Evolutionary conservation across 1,140 invertebrate species (phyloP).

Genomic region (Acromyrmex echinatior): DNA sequence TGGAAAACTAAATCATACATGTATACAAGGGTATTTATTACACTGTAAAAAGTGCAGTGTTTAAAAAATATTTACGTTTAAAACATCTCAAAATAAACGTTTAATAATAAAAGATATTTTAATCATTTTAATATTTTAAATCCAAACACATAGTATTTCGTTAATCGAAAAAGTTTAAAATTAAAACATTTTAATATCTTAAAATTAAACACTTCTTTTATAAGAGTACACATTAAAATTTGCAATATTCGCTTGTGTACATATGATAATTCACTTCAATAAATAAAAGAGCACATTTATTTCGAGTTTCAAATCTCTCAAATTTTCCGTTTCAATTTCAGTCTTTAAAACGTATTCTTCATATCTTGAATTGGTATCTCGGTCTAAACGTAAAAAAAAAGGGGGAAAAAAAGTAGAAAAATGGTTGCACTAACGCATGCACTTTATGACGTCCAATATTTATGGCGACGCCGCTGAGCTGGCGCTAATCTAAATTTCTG

Average conservation of each 20-base stretch:
- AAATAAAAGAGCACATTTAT: neutral
- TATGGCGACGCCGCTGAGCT: slow-evolving; percentile 18
- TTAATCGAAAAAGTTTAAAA: no score
- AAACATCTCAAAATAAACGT: no score
- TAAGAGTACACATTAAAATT: no score
- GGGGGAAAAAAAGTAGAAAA: neutral
- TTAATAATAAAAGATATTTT: no score
- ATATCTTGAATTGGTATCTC: neutral
- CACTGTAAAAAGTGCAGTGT: no score
- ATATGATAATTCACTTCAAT: neutral
- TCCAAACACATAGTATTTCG: no score
- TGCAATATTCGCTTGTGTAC: neutral
- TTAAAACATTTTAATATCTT: no score
- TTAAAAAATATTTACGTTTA: no score
- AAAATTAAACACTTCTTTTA: no score
- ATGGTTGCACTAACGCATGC: neutral
- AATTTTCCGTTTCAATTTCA: neutral
- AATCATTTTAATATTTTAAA: no score
- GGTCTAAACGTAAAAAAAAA: neutral
- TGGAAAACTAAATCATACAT: no score
- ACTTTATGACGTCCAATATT: slow-evolving; percentile 1
- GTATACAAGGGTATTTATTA: no score
- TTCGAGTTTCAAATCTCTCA: neutral
- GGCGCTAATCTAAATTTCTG: slow-evolving; percentile 25
- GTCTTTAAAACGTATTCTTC: neutral